A percentile compares a stretch with the other conserved stretches of the same genome.
Conservation (phyloP, 2,797 vertebrate genomes). For the Cynodonichthys magdalenae region DNA sequence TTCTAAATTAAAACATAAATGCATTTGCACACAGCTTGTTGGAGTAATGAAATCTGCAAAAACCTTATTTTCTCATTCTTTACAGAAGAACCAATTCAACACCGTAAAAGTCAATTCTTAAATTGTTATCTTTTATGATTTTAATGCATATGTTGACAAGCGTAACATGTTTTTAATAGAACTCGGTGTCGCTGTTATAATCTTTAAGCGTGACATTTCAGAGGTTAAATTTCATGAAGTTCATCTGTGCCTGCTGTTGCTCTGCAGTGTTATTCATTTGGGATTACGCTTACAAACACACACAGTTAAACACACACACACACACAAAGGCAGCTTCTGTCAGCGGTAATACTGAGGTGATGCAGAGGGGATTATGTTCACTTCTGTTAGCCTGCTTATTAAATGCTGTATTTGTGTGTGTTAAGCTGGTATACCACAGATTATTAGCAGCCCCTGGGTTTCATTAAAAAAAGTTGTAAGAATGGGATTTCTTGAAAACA, state of each 20-base stretch:
- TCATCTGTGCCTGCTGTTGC: slow-evolving; percentile 46
- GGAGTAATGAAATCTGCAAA: neutral
- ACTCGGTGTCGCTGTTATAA: slow-evolving; percentile 22
- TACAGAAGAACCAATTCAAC: neutral
- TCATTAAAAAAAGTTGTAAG: slow-evolving; percentile 26
- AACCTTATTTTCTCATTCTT: neutral
- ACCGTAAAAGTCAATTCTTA: neutral
- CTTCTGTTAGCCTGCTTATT: slow-evolving; percentile 57
- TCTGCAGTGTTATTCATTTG: slow-evolving; percentile 56
- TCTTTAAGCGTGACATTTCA: slow-evolving; percentile 23
- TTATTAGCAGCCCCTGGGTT: slow-evolving; percentile 41
- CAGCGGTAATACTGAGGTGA: slow-evolving; percentile 61
- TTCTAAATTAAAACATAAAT: slow-evolving; percentile 7
- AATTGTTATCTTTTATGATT: neutral
- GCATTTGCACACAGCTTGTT: neutral
- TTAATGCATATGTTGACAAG: neutral
- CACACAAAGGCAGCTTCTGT: slow-evolving; percentile 43
- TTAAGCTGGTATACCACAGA: slow-evolving; percentile 45
- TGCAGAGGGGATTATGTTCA: slow-evolving; percentile 63
- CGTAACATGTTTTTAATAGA: neutral
- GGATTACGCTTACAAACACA: slow-evolving; percentile 56
- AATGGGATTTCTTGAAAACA: slow-evolving; percentile 26
- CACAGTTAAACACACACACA: slow-evolving; percentile 32
- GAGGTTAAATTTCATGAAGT: slow-evolving; percentile 45
- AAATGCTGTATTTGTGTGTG: slow-evolving; percentile 28